A percentile compares a stretch with the other conserved stretches of the same genome.
Conservation (phyloP, 1,140 invertebrate species). For the Aphelenchoides fujianensis region DNA sequence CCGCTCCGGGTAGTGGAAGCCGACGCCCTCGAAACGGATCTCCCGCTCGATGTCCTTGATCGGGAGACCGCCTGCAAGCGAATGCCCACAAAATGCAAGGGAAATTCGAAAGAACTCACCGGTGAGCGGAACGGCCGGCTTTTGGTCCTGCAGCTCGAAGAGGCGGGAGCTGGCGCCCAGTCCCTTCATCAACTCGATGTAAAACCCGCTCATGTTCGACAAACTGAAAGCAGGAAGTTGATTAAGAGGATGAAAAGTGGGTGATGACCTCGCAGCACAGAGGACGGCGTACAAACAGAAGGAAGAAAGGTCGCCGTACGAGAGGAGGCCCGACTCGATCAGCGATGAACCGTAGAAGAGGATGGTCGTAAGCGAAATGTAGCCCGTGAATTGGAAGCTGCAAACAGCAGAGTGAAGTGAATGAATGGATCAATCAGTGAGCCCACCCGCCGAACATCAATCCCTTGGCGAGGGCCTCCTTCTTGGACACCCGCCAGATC, state of each 20-base stretch:
- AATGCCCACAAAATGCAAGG: no score
- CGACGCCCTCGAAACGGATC: slow-evolving; percentile 66
- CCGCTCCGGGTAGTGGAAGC: slow-evolving; percentile 69
- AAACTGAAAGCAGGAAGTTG: no score
- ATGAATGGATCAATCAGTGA: slow-evolving; percentile 19
- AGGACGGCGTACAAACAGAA: slow-evolving; percentile 58
- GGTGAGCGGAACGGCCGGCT: slow-evolving; percentile 70
- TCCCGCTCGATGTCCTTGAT: slow-evolving; percentile 68
- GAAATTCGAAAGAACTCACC: no score
- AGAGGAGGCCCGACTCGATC: slow-evolving; percentile 76
- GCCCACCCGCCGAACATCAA: slow-evolving; percentile 86
- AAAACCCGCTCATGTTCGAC: slow-evolving; percentile 74
- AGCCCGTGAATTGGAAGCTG: slow-evolving; percentile 88
- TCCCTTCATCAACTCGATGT: slow-evolving; percentile 86
- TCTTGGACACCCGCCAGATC: slow-evolving; percentile 76
- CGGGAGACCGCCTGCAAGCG: slow-evolving; percentile 44
- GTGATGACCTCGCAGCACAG: slow-evolving; percentile 49
- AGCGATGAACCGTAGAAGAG: slow-evolving; percentile 87
- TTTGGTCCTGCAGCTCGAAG: slow-evolving; percentile 82
- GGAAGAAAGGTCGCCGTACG: slow-evolving; percentile 71
- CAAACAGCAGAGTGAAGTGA: slow-evolving; percentile 30
- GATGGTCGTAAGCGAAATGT: slow-evolving; percentile 83
- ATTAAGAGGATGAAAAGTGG: no score
- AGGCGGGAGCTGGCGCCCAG: slow-evolving; percentile 81
- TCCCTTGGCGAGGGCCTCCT: slow-evolving; percentile 79